These are phyloP conservation scores for Eupithecia insigniata DNA, from an alignment of 2,888 invertebrate species.

Conservation along the genomic window DNA sequence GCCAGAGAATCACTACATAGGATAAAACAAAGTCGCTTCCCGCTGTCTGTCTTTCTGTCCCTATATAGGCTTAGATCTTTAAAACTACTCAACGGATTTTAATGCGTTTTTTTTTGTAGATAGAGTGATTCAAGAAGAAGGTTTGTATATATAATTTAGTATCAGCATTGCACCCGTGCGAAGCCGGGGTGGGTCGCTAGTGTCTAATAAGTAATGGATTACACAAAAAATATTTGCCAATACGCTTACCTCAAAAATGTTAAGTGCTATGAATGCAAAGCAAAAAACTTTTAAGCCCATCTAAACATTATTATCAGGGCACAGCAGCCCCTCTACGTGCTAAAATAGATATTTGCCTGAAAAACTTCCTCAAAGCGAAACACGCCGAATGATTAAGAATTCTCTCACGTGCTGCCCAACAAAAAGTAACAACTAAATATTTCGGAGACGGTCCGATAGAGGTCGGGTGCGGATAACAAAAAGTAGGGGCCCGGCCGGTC, in stretches of 20 bases:
- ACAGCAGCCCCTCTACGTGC: conserved; percentile 30
- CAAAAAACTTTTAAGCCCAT: conserved; percentile 23
- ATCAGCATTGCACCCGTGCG: too few relatives aligned
- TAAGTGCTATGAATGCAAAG: neutral
- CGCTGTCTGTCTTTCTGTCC: too few relatives aligned
- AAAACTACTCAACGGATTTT: too few relatives aligned
- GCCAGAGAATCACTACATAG: too few relatives aligned
- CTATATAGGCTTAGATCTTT: too few relatives aligned
- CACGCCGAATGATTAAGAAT: conserved; percentile 73
- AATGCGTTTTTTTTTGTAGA: too few relatives aligned
- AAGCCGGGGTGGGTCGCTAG: too few relatives aligned
- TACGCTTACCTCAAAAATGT: neutral
- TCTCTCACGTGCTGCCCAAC: conserved; percentile 78
- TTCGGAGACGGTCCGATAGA: conserved; percentile 79
- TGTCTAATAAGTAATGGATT: neutral
- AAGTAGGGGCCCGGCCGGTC: conserved; percentile 71
- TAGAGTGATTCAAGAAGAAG: too few relatives aligned
- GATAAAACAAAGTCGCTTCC: too few relatives aligned
- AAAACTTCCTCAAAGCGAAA: conserved; percentile 57
- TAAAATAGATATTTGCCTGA: conserved; percentile 49
- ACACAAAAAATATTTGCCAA: neutral
- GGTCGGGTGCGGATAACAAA: conserved; percentile 80
- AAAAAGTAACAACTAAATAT: conserved; percentile 85
- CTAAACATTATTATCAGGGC: conserved; percentile 30
- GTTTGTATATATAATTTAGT: too few relatives aligned